phyloP scores from a whole-genome alignment of 2,888 invertebrate genomes.

The Caenorhabditis zanzibari region DNA sequence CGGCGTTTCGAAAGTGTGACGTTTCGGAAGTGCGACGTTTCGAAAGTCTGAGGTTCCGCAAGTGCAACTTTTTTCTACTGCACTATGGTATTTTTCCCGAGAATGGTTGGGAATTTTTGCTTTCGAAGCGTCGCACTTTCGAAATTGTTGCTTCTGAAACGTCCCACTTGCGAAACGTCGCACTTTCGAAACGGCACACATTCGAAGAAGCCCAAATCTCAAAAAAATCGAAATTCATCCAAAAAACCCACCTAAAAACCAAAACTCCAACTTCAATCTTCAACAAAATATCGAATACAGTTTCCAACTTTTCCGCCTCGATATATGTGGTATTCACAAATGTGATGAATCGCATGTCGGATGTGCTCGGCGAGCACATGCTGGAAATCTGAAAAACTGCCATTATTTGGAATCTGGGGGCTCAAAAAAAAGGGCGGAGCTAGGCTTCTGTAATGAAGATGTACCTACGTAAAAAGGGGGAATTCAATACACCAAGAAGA shows the following conservation, averaged over 20 bases:
- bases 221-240: not conserved
- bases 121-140: too few species aligned
- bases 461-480: slow-evolving; percentile 13
- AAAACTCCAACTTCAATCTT: slow-evolving; percentile 52
- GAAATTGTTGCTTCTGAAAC: too few species aligned
- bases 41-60: too few species aligned
- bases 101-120: too few species aligned
- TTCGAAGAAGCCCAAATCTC: not conserved
- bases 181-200: not conserved
- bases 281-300: slow-evolving; percentile 25
- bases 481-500: not conserved
- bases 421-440: slow-evolving; percentile 17
- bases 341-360: slow-evolving; percentile 56
- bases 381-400: not conserved
- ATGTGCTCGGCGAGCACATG: slow-evolving; percentile 57
- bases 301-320: slow-evolving; percentile 24
- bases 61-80: too few species aligned
- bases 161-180: too few species aligned
- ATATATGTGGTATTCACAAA: slow-evolving; percentile 55
- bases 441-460: slow-evolving; percentile 4
- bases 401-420: not conserved
- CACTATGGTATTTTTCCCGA: too few species aligned
- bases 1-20: too few species aligned
- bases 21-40: too few species aligned
- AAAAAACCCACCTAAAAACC: slow-evolving; percentile 54